Base-by-base conservation (phyloP, 2,113 vertebrate species). In the Lagopus leucura region DNA sequence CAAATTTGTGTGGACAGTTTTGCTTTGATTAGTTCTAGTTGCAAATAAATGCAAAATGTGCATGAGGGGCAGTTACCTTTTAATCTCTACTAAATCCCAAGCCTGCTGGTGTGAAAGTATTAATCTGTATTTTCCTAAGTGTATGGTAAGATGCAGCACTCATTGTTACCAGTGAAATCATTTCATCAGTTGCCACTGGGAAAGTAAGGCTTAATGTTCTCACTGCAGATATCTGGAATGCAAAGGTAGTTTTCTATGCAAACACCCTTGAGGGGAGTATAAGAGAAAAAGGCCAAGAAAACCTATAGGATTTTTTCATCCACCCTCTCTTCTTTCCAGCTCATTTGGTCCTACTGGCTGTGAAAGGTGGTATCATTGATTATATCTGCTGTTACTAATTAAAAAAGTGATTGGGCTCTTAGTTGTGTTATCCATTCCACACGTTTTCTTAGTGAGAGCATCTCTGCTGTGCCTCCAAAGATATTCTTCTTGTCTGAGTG, bases 21-120 rank as follows among this genome's bases (percentile, higher is more conserved):
- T 52, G 40, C 74, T 90, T 20, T 70, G 78, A 95, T 88, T 65
- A 93, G 91, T 91, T 82, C 71, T 67, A 40, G 45, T 80, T 79
- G 63, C 72, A 86, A 69, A 47, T 77, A 84, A 86, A 72, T 54
- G 42, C 1, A 6, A 72, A 82, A 50, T 52, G 9, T n/a, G 34
- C 50, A 38, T 13, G 43, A 90, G 25, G 60, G 58, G 76, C 82
- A 71, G 71, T 24, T 45, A 27, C 77, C 61, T 73, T 76, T 80
- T 86, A 61, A 84, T 90, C 82, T 93, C 34, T 87, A 75, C 24
- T 89, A 73, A 85, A 73, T 71, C 60, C 66, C 65, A 9, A 28
- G 74, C 47, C 72, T 91, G 50, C 57, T 55, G 71, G 47, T 34
- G 72, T 0, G 3, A 89, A 88, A 88, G 76, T 75, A 57, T 69